Percentiles rank a stretch among this genome's conserved stretches.
Evolutionary conservation across 2,113 vertebrate species (phyloP).

Genomic region (Aegotheles bennettii): DNA sequence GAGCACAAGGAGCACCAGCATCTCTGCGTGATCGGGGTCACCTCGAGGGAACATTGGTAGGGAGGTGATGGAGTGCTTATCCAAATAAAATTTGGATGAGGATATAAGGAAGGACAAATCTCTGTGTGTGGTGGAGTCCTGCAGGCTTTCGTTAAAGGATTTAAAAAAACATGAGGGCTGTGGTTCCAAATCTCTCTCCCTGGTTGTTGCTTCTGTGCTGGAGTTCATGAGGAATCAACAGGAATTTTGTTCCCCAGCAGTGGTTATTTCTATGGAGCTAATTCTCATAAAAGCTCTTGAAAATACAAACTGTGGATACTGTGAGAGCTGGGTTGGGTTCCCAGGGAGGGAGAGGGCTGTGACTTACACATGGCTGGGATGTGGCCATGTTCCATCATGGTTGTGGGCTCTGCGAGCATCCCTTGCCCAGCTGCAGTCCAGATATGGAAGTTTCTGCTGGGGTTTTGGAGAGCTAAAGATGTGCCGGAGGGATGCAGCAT

Average conservation of each 20-base stretch:
- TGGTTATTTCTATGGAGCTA: background rate
- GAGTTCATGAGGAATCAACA: background rate
- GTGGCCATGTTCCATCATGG: fast-evolving
- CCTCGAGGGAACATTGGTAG: background rate
- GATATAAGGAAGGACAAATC: background rate
- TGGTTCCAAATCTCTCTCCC: background rate
- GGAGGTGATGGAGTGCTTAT: background rate
- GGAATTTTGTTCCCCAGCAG: background rate
- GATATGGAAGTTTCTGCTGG: background rate
- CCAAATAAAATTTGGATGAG: background rate
- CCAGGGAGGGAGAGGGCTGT: background rate
- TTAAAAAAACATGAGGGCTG: background rate
- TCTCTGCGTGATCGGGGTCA: fast-evolving
- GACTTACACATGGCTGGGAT: background rate
- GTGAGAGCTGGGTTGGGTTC: background rate
- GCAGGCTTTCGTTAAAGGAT: background rate
- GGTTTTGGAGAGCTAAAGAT: background rate
- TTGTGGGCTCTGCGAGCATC: background rate
- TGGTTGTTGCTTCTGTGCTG: background rate
- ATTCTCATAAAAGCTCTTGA: background rate
- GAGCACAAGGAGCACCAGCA: background rate
- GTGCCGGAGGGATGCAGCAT: background rate
- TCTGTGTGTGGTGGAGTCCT: background rate
- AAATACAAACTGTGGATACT: background rate
- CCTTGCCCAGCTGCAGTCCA: fast-evolving